Conservation (phyloP, 2,888 invertebrate genomes). For the Anorthoa munda region DNA sequence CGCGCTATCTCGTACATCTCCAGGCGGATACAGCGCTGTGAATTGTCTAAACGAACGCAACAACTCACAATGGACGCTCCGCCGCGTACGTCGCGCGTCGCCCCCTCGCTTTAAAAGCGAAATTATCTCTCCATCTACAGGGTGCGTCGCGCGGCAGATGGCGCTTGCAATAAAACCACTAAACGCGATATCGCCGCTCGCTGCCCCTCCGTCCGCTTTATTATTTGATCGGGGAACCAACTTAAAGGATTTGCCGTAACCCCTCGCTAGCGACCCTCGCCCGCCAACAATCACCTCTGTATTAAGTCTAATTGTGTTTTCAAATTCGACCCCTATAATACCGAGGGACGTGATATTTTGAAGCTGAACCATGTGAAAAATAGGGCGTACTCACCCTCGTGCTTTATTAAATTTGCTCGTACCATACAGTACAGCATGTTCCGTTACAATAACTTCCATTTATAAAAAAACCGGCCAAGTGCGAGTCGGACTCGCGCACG, state of each 20-base stretch:
- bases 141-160: constrained; percentile 87
- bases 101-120: constrained; percentile 85
- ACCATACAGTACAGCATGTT: constrained; percentile 76
- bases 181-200: constrained; percentile 89
- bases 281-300: constrained; percentile 91
- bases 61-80: constrained; percentile 84
- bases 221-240: constrained; percentile 91
- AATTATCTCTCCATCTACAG: constrained; percentile 89
- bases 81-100: constrained; percentile 72
- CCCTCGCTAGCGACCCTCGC: constrained; percentile 88
- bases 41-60: constrained; percentile 88
- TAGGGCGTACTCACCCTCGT: constrained; percentile 83
- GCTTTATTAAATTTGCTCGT: constrained; percentile 86
- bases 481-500: too few species aligned
- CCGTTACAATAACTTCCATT: constrained; percentile 68
- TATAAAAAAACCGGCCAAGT: too few species aligned
- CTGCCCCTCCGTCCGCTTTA: constrained; percentile 88
- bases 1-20: constrained; percentile 84
- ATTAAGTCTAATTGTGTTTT: constrained; percentile 91
- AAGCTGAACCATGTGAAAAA: constrained; percentile 85
- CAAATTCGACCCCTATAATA: constrained; percentile 89
- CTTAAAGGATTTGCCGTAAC: constrained; percentile 91
- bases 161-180: constrained; percentile 91
- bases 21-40: constrained; percentile 80
- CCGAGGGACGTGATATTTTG: constrained; percentile 80